A percentile compares a stretch with the other conserved stretches of the same genome.
Conservation (phyloP, 2,113 vertebrate species). For the Aegotheles bennettii region DNA sequence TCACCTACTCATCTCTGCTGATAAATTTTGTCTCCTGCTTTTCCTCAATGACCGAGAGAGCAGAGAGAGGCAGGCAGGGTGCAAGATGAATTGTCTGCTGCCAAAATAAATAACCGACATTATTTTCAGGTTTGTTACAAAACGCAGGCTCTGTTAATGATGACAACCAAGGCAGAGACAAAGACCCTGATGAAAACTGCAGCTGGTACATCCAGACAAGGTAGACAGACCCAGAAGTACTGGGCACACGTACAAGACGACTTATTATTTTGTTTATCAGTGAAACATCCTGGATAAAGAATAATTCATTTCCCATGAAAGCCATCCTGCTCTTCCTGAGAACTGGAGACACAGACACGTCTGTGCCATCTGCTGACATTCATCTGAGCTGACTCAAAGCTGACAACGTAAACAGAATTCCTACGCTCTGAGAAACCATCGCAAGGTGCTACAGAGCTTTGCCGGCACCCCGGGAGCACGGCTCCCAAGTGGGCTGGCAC, state of each 20-base stretch:
- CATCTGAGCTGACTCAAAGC: background rate
- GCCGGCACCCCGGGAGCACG: background rate
- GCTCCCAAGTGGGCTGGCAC: background rate
- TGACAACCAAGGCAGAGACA: background rate
- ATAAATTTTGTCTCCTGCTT: background rate
- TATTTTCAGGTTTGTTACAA: background rate
- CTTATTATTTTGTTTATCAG: slow-evolving; percentile 15
- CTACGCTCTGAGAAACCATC: background rate
- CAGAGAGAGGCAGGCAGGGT: background rate
- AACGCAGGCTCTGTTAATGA: background rate
- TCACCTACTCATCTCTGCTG: background rate
- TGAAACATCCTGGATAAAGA: background rate
- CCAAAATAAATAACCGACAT: background rate
- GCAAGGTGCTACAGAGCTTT: background rate
- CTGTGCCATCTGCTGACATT: background rate
- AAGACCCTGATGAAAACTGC: background rate
- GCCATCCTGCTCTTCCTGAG: background rate
- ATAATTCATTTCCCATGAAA: slow-evolving; percentile 2
- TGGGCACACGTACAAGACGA: background rate
- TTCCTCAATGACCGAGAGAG: background rate
- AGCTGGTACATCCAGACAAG: background rate
- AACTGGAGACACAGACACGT: background rate
- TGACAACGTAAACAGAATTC: background rate
- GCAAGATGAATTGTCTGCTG: background rate
- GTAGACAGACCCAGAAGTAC: background rate